Conservation (phyloP, 2,888 invertebrate species). For the Drosophila flavopinicola region DNA sequence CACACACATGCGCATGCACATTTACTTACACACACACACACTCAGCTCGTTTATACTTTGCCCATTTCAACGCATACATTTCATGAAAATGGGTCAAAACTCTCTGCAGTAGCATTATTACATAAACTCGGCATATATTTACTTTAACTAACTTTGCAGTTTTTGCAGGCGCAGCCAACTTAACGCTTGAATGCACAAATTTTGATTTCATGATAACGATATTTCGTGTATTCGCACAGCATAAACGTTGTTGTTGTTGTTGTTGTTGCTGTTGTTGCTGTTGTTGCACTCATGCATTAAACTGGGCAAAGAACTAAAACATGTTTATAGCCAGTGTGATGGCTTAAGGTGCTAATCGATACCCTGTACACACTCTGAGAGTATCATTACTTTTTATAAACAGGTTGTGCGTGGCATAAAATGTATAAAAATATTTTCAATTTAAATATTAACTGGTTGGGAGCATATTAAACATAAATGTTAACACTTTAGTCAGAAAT, state of each 20-base stretch:
- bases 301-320: constrained; percentile 25
- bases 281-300: constrained; percentile 1
- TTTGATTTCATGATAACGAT: constrained; percentile 17
- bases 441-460: not conserved
- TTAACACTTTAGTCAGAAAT: not conserved
- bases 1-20: constrained; percentile 9
- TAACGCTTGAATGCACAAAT: constrained; percentile 2
- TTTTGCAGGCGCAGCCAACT: constrained; percentile 8
- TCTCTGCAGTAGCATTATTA: constrained; percentile 1
- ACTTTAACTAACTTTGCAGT: not conserved
- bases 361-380: constrained; percentile 9
- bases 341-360: constrained; percentile 9
- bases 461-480: not conserved
- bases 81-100: constrained; percentile 20
- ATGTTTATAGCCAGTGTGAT: constrained; percentile 11
- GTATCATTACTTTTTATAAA: not conserved
- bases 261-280: no score
- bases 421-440: not conserved
- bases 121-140: not conserved
- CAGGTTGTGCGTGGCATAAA: not conserved
- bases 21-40: not conserved
- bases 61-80: not conserved
- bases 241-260: no score
- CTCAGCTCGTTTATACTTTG: constrained; percentile 31
- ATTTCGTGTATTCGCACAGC: constrained; percentile 11